These are phyloP conservation scores for Myotis myotis DNA, from an alignment of 2,797 vertebrate genomes.

Conservation along the genomic window DNA sequence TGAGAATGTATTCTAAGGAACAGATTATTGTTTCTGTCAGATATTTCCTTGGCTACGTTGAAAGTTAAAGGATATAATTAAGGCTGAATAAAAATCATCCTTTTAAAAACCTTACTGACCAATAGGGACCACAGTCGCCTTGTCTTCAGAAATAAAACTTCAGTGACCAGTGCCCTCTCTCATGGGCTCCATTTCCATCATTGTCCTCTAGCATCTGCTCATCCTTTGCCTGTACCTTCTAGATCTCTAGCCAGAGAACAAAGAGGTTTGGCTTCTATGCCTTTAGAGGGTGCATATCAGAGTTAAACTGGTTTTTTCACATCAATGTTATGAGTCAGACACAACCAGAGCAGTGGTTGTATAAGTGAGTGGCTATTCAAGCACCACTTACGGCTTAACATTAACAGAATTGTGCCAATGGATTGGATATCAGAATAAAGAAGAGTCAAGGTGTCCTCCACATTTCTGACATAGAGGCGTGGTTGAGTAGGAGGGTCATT, in stretches of 20 bases:
- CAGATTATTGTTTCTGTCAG: background rate
- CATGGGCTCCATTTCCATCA: background rate
- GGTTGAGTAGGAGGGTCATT: background rate
- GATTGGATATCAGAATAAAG: background rate
- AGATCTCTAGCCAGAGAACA: background rate
- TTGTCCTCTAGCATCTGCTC: background rate
- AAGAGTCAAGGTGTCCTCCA: background rate
- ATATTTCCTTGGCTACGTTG: conserved; percentile 30
- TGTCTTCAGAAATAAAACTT: background rate
- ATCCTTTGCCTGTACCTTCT: background rate
- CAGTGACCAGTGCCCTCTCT: background rate
- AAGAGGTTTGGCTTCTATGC: background rate
- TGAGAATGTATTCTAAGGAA: background rate
- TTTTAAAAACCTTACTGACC: background rate
- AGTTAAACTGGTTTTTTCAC: background rate
- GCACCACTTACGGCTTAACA: background rate
- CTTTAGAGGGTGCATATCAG: background rate
- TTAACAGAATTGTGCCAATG: background rate
- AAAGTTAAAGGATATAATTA: conserved; percentile 47
- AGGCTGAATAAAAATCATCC: background rate
- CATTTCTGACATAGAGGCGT: background rate
- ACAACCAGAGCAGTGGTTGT: background rate
- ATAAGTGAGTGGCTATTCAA: background rate
- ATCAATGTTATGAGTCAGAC: background rate
- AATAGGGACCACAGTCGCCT: background rate